phyloP scores from a whole-genome alignment of 1,140 invertebrate species.

The Eupeodes corollae region DNA sequence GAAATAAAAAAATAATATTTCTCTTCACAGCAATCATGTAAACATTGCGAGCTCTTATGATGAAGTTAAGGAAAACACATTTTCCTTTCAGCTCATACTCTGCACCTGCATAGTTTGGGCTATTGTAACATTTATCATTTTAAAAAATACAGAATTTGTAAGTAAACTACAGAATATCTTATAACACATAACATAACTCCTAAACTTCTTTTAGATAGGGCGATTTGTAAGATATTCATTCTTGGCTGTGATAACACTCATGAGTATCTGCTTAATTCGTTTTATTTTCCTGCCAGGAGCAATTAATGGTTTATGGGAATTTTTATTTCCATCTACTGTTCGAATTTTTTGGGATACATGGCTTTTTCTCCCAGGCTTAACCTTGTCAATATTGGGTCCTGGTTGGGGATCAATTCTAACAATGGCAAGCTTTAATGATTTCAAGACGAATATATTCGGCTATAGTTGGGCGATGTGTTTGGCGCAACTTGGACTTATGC shows the following conservation, averaged over 20 bases:
- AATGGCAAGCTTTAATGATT: constrained; percentile 27
- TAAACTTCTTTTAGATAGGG: too few relatives aligned
- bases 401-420: constrained; percentile 30
- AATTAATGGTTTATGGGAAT: constrained; percentile 60
- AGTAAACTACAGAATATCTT: too few relatives aligned
- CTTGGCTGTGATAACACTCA: constrained; percentile 5
- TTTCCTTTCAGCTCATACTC: too few relatives aligned
- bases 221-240: constrained; percentile 17
- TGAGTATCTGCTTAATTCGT: constrained; percentile 14
- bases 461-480: constrained; percentile 26
- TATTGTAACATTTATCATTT: too few relatives aligned
- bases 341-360: constrained; percentile 7
- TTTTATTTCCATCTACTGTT: constrained; percentile 47
- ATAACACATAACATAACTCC: too few relatives aligned
- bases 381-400: constrained; percentile 34
- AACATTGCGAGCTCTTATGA: too few relatives aligned
- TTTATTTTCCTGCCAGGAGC: constrained; percentile 53
- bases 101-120: too few relatives aligned
- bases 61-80: too few relatives aligned
- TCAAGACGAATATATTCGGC: constrained; percentile 53
- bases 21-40: too few relatives aligned
- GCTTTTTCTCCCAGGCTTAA: constrained; percentile 11
- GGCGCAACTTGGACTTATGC: constrained; percentile 19
- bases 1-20: too few relatives aligned
- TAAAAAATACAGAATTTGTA: too few relatives aligned